Evolutionary conservation across 2,113 vertebrate genomes (phyloP), one percentile per base, ranked within the genome.

Genomic region (Zosterops hypoxanthus): DNA sequence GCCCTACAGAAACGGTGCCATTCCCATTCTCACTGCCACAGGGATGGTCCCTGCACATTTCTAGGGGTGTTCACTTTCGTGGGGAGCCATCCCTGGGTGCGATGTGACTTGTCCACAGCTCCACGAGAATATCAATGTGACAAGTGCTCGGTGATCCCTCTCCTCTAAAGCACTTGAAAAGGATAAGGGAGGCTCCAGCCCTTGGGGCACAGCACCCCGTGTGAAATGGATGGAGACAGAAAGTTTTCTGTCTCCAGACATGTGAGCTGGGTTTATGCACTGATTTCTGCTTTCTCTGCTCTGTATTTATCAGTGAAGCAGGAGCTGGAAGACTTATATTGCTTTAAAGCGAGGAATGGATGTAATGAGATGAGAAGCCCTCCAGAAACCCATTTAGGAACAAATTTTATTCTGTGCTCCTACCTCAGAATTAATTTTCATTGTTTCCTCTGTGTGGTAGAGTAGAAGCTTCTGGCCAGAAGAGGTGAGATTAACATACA

Each of bases 341-440:
- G 8, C n/a, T 84, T 53, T 86, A 61, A 73, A 90, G 28, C 0
- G 1, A 59, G 14, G 36, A 83, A 90, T 31, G 33, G 29, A 19
- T 72, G 41, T 72, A 85, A 84, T 33, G 39, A 69, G 39, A 44
- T 34, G 29, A 93, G 47, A n/a, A 82, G n/a, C 85, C 60, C 82
- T 82, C 63, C 81, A 86, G 44, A 82, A 92, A 85, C 18, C 11
- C 63, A 46, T 72, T 66, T 8, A 57, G 44, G 69, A 92, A 46
- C 50, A 66, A 52, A 83, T 55, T 88, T 64, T 59, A 60, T 28
- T 49, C 55, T 2, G 2, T 55, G 23, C 39, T 95, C 97, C 76
- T 98, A 99, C 99, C 99, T 99, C 99, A 25, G 98, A 98, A 96
- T 99, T 99, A 91, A 97, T 98, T 96, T 99, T 99, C 85, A 99